phyloP scores from a whole-genome alignment of 2,888 invertebrate species.

The Lysandra coridon region DNA sequence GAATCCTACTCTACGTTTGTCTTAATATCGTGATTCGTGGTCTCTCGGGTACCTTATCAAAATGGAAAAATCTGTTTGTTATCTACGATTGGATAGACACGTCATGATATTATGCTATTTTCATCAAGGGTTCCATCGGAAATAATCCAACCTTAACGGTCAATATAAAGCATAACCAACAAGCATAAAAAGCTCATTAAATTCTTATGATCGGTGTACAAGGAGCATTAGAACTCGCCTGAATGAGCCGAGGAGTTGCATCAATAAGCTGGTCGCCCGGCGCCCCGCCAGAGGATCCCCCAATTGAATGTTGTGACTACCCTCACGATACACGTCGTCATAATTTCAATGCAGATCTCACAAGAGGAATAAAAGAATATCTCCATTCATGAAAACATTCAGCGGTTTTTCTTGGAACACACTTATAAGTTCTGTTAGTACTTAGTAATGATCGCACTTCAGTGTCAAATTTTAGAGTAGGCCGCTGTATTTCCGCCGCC shows the following conservation, averaged over 20 bases:
- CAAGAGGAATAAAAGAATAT: constrained; percentile 24
- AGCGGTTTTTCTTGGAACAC: neutral
- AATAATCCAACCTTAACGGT: too few species aligned
- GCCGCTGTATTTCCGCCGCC: too few species aligned
- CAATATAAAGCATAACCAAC: too few species aligned
- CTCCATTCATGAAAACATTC: neutral
- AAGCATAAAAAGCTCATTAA: constrained; percentile 51
- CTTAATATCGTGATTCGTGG: too few species aligned
- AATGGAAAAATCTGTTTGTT: too few species aligned
- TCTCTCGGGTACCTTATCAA: too few species aligned
- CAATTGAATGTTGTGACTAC: constrained; percentile 74
- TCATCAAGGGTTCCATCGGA: too few species aligned
- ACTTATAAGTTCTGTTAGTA: neutral
- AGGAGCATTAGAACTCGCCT: constrained; percentile 65
- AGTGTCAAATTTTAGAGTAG: too few species aligned
- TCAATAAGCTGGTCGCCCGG: constrained; percentile 54
- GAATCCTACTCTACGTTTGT: too few species aligned
- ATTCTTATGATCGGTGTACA: constrained; percentile 53
- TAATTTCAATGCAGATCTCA: constrained; percentile 55
- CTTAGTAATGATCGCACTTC: too few species aligned
- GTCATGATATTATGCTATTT: too few species aligned
- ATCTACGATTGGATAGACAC: too few species aligned
- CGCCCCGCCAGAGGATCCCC: constrained; percentile 69
- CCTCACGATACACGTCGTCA: constrained; percentile 63
- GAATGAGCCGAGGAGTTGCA: constrained; percentile 59